A percentile compares a stretch with the other conserved stretches of the same genome.
phyloP scores from a whole-genome alignment of 2,888 invertebrate species.

The Euplagia quadripunctaria region DNA sequence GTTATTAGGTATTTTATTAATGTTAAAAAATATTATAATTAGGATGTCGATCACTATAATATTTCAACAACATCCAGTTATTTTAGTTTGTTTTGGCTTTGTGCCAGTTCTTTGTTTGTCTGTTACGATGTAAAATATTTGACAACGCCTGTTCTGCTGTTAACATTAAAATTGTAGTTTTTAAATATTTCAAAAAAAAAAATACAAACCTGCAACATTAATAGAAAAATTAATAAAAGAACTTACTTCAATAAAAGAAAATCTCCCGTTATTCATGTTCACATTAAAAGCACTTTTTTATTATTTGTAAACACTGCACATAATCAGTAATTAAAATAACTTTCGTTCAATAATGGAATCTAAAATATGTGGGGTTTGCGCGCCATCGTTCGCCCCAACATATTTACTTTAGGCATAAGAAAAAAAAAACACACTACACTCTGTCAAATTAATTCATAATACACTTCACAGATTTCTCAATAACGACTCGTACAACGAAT shows the following conservation, averaged over 20 bases:
- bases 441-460: slow-evolving; percentile 56
- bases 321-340: slow-evolving; percentile 43
- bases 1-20: background rate
- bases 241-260: slow-evolving; percentile 50
- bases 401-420: slow-evolving; percentile 62
- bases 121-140: slow-evolving; percentile 44
- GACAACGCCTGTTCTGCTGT: slow-evolving; percentile 30
- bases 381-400: slow-evolving; percentile 62
- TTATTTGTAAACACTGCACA: slow-evolving; percentile 42
- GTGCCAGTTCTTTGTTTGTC: slow-evolving; percentile 57
- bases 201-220: background rate
- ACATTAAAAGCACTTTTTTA: slow-evolving; percentile 44
- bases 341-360: slow-evolving; percentile 49
- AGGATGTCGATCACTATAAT: background rate
- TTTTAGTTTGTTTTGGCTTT: slow-evolving; percentile 47
- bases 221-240: background rate
- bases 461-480: slow-evolving; percentile 62
- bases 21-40: background rate
- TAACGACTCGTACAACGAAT: slow-evolving; percentile 58
- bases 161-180: background rate
- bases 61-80: slow-evolving; percentile 20
- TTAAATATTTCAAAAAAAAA: background rate
- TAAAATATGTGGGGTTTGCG: slow-evolving; percentile 70
- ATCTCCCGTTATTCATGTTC: slow-evolving; percentile 48
- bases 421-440: slow-evolving; percentile 51